Evolutionary conservation across 2,113 vertebrate species (phyloP), one percentile per base, ranked within the genome.

Genomic region (Centropristis striata): DNA sequence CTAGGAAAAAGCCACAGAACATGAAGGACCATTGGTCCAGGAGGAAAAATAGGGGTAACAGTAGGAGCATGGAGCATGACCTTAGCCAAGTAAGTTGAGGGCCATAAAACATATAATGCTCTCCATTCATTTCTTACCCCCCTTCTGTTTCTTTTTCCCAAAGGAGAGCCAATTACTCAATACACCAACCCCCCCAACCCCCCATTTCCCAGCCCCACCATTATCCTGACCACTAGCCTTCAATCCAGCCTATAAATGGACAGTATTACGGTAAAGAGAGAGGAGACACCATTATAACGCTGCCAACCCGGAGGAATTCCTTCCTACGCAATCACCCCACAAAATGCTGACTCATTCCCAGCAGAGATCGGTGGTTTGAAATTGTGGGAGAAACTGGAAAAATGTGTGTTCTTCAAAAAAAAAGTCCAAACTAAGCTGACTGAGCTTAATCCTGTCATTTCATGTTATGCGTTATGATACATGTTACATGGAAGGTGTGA

Each of bases 321-420:
- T 94, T 88, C 88, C 91, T 90, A 83, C 59, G 80, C 88, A 87
- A 94, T 95, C 91, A 88, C 67, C 84, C 90, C 88, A 25, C 84
- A 92, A 91, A 92, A 80, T 71, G 84, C 86, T 92, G 90, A 93
- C 66, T 92, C 89, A 88, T 75, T 86, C 68, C 81, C 75, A 76
- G 75, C 83, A 81, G 77, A 87, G 74, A 42, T 65, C 70, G 69
- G 79, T 60, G 76, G 86, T 87, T 89, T 85, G 36, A 82, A 75
- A 74, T 75, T 80, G 71, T 78, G 77, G 82, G 58, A 84, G 69
- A 75, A 80, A 76, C 44, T 69, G 68, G 68, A 82, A 80, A 80
- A 81, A 66, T 67, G 16, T 37, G 15, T 28, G 57, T 41, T 80
- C 12, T 44, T 80, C n/a, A 14, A 75, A 21, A 14, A 75, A 21